A percentile compares a stretch with the other conserved stretches of the same genome.
Conservation (phyloP, 23 tunicate species). For the Halocynthia roretzi region DNA sequence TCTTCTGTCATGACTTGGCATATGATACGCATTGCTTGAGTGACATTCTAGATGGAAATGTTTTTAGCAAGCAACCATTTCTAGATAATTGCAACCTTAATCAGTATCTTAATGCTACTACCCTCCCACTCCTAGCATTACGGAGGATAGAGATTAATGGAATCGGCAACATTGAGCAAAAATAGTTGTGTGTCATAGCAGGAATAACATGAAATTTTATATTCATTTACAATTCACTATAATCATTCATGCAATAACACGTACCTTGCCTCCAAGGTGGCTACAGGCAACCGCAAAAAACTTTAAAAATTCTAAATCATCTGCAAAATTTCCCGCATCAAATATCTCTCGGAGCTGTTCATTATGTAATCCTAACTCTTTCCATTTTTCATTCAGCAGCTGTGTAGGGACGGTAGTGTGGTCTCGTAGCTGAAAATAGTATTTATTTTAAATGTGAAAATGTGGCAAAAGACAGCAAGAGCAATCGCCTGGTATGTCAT, state of each 20-base stretch:
- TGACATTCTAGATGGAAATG: constrained; percentile 39
- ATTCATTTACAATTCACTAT: too few species aligned
- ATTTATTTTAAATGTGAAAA: not conserved
- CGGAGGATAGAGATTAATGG: too few species aligned
- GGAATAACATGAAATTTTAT: too few species aligned
- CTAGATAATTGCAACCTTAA: not conserved
- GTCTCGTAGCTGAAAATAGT: constrained; percentile 23
- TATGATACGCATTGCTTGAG: constrained; percentile 79
- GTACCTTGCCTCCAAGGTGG: constrained; percentile 76
- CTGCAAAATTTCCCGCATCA: constrained; percentile 72
- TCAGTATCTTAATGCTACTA: too few species aligned
- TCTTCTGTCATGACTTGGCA: constrained; percentile 72
- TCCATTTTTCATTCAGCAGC: constrained; percentile 53
- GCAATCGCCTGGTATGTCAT: not conserved
- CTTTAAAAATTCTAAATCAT: constrained; percentile 66
- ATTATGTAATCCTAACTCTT: constrained; percentile 81
- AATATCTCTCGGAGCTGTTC: constrained; percentile 66
- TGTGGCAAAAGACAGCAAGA: not conserved
- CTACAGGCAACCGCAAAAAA: constrained; percentile 91
- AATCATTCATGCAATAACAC: not conserved
- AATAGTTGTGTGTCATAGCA: too few species aligned
- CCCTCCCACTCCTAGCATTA: too few species aligned
- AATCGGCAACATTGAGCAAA: too few species aligned
- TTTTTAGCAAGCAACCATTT: not conserved
- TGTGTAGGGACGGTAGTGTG: constrained; percentile 21